phyloP scores from a whole-genome alignment of 2,888 invertebrate genomes.

The Lordiphosa andalusiaca region DNA sequence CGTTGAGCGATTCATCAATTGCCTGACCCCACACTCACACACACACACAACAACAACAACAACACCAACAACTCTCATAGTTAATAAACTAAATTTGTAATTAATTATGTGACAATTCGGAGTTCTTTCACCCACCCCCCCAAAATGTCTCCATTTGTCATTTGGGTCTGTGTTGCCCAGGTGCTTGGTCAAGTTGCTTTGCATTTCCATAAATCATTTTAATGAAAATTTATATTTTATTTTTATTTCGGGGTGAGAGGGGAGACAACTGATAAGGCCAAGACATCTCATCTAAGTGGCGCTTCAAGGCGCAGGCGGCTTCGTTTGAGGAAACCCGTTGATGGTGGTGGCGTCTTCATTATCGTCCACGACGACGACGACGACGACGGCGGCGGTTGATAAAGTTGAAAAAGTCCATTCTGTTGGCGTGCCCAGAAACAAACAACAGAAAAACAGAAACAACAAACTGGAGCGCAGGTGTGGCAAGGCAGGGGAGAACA shows the following conservation, averaged over 20 bases:
- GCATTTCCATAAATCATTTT: conserved; percentile 73
- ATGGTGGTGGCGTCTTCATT: conserved; percentile 77
- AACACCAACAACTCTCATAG: conserved; percentile 37
- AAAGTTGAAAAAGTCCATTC: conserved; percentile 39
- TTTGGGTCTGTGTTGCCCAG: conserved; percentile 20
- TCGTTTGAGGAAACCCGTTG: conserved; percentile 59
- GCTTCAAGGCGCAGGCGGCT: conserved; percentile 47
- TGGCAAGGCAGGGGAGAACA: conserved; percentile 31
- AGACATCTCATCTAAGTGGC: conserved; percentile 70
- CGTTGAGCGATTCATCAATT: conserved; percentile 58
- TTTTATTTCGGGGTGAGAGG: conserved; percentile 14
- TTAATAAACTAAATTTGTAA: conserved; percentile 68
- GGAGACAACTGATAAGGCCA: conserved; percentile 17
- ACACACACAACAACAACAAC: not conserved
- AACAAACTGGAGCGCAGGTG: conserved; percentile 41
- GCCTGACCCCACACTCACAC: conserved; percentile 14
- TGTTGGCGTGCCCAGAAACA: conserved; percentile 36
- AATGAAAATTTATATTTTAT: conserved; percentile 60
- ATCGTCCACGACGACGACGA: conserved; percentile 51
- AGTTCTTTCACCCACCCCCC: conserved; percentile 2
- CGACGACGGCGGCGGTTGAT: conserved; percentile 50
- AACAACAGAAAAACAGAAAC: no score
- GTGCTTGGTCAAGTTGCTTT: conserved; percentile 58
- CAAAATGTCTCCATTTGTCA: conserved; percentile 61
- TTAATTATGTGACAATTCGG: conserved; percentile 60